These are phyloP conservation scores for Astreopora myriophthalma DNA, from an alignment of 64 coral and sea anemone species.

Conservation along the genomic window DNA sequence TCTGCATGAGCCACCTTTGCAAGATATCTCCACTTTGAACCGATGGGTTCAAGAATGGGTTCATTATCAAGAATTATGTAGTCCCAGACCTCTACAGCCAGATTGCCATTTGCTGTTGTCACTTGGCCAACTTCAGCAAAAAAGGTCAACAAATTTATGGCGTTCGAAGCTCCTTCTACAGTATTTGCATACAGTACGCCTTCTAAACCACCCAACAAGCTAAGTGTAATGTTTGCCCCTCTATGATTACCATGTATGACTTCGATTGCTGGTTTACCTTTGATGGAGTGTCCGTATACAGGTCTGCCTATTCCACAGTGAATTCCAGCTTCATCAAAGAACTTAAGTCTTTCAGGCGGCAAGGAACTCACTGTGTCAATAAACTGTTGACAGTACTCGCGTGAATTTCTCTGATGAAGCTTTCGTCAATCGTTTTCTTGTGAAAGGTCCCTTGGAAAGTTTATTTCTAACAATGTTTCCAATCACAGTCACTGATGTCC, in stretches of 20 bases:
- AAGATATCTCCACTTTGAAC: conserved; percentile 29
- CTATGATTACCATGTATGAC: conserved; percentile 25
- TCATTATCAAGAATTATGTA: conserved; percentile 62
- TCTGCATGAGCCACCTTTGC: conserved; percentile 50
- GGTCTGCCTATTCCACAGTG: conserved; percentile 31
- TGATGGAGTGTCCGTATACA: conserved; percentile 47
- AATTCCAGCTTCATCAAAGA: conserved; percentile 67
- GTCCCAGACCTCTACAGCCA: conserved; percentile 42
- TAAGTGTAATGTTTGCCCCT: conserved; percentile 61
- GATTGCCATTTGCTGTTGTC: conserved; percentile 40
- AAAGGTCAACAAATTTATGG: conserved; percentile 44
- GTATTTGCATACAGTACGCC: conserved; percentile 73
- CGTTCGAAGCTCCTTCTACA: conserved; percentile 45
- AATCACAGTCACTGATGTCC: conserved; percentile 54
- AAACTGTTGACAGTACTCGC: conserved; percentile 33
- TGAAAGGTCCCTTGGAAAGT: conserved; percentile 39
- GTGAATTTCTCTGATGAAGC: conserved; percentile 54
- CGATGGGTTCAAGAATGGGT: conserved; percentile 16
- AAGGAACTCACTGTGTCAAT: conserved; percentile 34
- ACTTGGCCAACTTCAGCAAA: conserved; percentile 46
- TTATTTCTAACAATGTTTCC: conserved; percentile 47
- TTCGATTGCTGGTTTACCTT: conserved; percentile 35
- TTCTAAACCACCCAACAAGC: conserved; percentile 63
- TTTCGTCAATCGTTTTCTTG: conserved; percentile 58
- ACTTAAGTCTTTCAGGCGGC: conserved; percentile 38